A percentile compares a stretch with the other conserved stretches of the same genome.
Conservation (phyloP, 2,113 vertebrate species). For the Colinus virginianus region DNA sequence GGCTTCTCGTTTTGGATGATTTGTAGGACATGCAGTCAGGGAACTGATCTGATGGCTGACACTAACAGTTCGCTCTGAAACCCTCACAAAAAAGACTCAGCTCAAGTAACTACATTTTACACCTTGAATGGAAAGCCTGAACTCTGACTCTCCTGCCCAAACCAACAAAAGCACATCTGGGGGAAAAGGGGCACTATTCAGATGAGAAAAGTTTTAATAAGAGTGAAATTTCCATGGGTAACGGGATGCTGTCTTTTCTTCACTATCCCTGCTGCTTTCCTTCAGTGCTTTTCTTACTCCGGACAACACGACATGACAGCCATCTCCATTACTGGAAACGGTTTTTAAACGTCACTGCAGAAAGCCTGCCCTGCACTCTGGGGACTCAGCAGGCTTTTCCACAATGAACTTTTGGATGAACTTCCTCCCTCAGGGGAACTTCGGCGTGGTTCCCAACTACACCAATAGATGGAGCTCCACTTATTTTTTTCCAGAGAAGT, state of each 20-base stretch:
- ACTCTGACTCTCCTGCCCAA: not conserved
- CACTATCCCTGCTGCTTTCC: not conserved
- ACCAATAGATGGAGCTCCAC: slow-evolving; percentile 61
- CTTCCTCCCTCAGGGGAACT: not conserved
- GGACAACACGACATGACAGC: rapidly evolving
- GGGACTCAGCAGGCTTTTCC: not conserved
- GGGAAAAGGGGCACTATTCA: not conserved
- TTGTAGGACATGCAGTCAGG: not conserved
- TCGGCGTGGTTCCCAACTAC: not conserved
- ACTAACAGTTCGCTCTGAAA: not conserved
- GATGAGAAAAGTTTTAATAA: not conserved
- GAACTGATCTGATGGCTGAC: rapidly evolving
- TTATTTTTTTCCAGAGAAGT: not conserved
- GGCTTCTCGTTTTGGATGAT: not conserved
- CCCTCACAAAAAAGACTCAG: not conserved
- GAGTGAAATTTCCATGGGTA: not conserved
- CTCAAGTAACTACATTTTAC: not conserved
- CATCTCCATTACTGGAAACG: not conserved
- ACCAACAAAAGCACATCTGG: rapidly evolving
- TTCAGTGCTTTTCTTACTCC: not conserved
- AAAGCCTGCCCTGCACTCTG: not conserved
- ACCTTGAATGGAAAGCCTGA: not conserved
- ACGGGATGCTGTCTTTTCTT: too few relatives aligned
- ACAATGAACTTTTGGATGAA: slow-evolving; percentile 5
- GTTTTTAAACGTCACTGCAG: not conserved